Base-by-base conservation (phyloP, 1,140 invertebrate genomes). In the Samia ricini region DNA sequence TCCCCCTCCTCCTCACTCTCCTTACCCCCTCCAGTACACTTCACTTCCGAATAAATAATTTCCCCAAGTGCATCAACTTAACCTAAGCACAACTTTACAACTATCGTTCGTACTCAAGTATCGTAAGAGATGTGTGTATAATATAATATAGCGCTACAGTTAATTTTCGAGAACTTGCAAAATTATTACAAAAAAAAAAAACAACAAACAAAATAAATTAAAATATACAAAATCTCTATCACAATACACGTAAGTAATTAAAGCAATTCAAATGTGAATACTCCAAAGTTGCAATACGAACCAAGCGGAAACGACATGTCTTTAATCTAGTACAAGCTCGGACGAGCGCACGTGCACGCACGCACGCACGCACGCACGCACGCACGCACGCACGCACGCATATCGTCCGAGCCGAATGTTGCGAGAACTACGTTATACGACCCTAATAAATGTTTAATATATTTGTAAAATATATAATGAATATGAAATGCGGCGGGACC, bases 211-310 rank as follows among this genome's bases (percentile, higher is more conserved):
- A 76, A 79, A 79, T 87, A 89, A 89, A 88, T 87, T 88, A 89
- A 85, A 89, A 86, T 88, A 89, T 88, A 89, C 85, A 88, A 89
- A 88, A 89, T 88, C 85, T 89, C 87, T 89, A 89, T 88, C 87
- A 88, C 87, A 89, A 89, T 88, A 88, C 85, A 88, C 84, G 87
- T 88, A 89, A 89, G 87, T 88, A 89, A 89, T 89, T 89, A 88
- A 89, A 89, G 87, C 87, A 79, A 87, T 86, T 85, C 82, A 86
- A 79, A 76, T 85, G 83, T 85, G 85, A 88, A 88, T 88, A 85
- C 84, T 88, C 81, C 80, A 84, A 84, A 84, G 78, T 88, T 79
- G 76, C 74, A 79, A 79, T 84, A 83, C 81, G 77, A 80, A 78
- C 65, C 70, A 81, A 79, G 78, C 77, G 79, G 69, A 60, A 63